These are phyloP conservation scores for Penaeus indicus DNA, from an alignment of 1,140 invertebrate genomes.

Conservation along the genomic window DNA sequence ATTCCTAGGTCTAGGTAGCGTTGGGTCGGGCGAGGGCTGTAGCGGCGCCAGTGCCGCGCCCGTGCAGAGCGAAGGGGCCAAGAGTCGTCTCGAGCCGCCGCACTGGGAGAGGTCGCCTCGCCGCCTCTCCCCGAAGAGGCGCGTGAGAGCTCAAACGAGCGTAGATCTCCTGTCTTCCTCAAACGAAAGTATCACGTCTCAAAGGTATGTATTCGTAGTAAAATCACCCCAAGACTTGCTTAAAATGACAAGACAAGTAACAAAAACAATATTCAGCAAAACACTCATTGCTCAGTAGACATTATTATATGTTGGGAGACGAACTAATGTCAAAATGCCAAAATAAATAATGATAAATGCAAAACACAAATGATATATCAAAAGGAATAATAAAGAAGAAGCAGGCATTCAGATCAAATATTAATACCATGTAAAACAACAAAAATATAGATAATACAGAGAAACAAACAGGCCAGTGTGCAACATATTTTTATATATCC, in stretches of 20 bases:
- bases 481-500: too few species aligned
- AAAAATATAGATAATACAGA: too few species aligned
- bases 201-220: slow-evolving; percentile 17
- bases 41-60: slow-evolving; percentile 19
- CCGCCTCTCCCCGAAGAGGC: slow-evolving; percentile 60
- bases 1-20: slow-evolving; percentile 32
- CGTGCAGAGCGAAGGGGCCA: slow-evolving; percentile 29
- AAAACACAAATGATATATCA: too few species aligned
- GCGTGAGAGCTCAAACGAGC: slow-evolving; percentile 56
- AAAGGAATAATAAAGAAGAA: too few species aligned
- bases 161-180: slow-evolving; percentile 63
- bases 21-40: slow-evolving; percentile 35
- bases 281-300: slow-evolving; percentile 26
- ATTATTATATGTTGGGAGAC: not conserved
- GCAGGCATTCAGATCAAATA: too few species aligned
- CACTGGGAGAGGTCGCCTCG: slow-evolving; percentile 50
- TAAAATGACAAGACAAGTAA: slow-evolving; percentile 20
- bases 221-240: slow-evolving; percentile 5
- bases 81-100: slow-evolving; percentile 29
- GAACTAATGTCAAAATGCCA: not conserved
- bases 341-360: not conserved
- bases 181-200: slow-evolving; percentile 61
- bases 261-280: slow-evolving; percentile 11
- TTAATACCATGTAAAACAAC: too few species aligned
- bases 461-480: too few species aligned